Conservation (phyloP, 92 coral and sea anemone species). For the Pocillopora meandrina region DNA sequence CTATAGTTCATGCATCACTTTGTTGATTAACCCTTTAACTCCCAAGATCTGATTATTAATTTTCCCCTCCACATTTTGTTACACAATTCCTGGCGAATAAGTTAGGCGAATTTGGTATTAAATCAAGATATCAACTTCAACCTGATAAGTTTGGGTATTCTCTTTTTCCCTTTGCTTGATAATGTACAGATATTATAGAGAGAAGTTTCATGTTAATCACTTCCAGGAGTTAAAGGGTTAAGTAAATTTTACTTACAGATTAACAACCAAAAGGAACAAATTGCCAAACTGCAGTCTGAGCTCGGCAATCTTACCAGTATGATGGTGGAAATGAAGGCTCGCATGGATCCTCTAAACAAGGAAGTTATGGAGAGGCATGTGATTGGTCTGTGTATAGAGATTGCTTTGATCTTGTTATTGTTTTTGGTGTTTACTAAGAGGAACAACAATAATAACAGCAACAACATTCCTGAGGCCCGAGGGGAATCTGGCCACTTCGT, state of each 20-base stretch:
- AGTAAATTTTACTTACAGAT: constrained; percentile 41
- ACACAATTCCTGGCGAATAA: no score
- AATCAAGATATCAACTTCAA: no score
- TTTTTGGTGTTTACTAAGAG: constrained; percentile 54
- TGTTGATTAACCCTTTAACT: no score
- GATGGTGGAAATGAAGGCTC: constrained; percentile 32
- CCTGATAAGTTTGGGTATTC: no score
- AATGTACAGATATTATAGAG: no score
- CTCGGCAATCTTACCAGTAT: constrained; percentile 29
- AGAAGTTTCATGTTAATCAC: no score
- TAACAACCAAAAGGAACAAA: constrained; percentile 58
- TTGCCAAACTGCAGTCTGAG: constrained; percentile 57
- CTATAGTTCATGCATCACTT: no score
- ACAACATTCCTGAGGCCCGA: neutral
- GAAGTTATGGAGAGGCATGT: constrained; percentile 93
- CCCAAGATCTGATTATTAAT: no score
- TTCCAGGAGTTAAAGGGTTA: no score
- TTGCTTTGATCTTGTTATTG: constrained; percentile 66
- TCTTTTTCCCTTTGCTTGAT: no score
- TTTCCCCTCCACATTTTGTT: no score
- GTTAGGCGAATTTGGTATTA: no score
- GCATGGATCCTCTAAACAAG: constrained; percentile 50
- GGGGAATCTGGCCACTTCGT: neutral
- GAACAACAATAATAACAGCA: constrained; percentile 9
- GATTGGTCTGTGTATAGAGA: constrained; percentile 84